Percentiles rank a stretch among this genome's conserved stretches.
Evolutionary conservation across 2,888 invertebrate genomes (phyloP).

Genomic region (Camptogramma bilineatum): DNA sequence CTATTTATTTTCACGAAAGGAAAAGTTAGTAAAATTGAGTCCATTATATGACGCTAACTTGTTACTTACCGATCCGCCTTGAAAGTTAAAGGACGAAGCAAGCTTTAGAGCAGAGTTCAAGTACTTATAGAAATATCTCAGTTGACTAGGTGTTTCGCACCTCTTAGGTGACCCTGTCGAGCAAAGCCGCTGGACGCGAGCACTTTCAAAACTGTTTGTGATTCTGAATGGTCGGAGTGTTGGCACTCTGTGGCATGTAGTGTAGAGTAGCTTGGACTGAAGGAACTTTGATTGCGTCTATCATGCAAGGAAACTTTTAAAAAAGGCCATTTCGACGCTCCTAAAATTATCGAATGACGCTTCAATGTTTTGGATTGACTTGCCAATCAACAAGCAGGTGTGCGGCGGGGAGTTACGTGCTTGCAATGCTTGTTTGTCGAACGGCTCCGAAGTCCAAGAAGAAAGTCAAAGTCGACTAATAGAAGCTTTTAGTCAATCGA

Average conservation of each 20-base stretch:
- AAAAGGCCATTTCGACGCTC: neutral
- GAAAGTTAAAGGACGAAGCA: neutral
- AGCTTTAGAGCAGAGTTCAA: neutral
- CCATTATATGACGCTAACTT: too few species aligned
- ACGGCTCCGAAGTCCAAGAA: neutral
- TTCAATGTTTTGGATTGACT: neutral
- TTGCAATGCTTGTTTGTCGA: neutral
- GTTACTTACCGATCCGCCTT: too few species aligned
- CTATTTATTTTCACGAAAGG: neutral
- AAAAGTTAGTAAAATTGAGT: neutral
- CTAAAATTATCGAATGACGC: neutral
- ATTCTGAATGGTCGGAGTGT: neutral
- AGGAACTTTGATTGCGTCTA: conserved; percentile 11
- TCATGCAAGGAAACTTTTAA: neutral
- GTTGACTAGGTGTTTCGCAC: neutral
- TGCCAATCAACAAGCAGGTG: neutral
- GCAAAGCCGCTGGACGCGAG: neutral
- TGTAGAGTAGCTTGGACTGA: neutral
- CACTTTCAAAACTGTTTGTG: conserved; percentile 1
- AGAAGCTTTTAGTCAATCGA: neutral
- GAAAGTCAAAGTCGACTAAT: too few species aligned
- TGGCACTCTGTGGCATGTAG: neutral
- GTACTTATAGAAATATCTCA: neutral
- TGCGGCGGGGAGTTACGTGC: neutral
- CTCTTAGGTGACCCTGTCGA: neutral